Conservation (phyloP, 92 coral and sea anemone genomes). For the Blastomussa wellsi region DNA sequence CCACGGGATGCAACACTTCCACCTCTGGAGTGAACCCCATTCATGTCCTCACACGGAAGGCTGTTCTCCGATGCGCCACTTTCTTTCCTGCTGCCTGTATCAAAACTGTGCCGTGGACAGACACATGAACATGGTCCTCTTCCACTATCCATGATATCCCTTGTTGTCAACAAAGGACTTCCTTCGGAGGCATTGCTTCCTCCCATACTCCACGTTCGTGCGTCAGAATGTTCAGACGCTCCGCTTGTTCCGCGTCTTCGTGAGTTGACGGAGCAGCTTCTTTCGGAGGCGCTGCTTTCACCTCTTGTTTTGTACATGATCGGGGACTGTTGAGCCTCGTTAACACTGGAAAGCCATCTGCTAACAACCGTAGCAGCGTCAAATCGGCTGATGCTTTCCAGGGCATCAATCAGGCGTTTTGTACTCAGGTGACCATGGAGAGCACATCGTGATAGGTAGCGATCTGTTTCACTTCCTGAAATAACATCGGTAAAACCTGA, state of each 20-base stretch:
- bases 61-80: conserved; percentile 19
- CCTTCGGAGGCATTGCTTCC: conserved; percentile 10
- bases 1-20: not conserved
- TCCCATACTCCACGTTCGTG: not conserved
- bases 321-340: not conserved
- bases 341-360: conserved; percentile 5
- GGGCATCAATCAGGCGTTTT: conserved; percentile 1
- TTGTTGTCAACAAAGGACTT: not conserved
- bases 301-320: conserved; percentile 18
- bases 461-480: conserved; percentile 27
- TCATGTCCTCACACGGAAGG: not conserved
- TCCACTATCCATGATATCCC: not conserved
- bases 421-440: not conserved
- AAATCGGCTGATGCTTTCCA: conserved; percentile 20
- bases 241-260: conserved; percentile 13
- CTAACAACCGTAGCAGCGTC: conserved; percentile 24
- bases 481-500: conserved; percentile 40
- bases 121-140: not conserved
- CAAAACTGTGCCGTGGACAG: conserved; percentile 18
- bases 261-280: conserved; percentile 11
- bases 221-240: conserved; percentile 22
- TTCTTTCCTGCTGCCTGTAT: not conserved
- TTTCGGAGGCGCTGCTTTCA: conserved; percentile 27
- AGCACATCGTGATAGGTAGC: conserved; percentile 25
- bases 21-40: not conserved